A percentile compares a stretch with the other conserved stretches of the same genome.
phyloP scores from a whole-genome alignment of 2,113 vertebrate species.

The Ammodytes dubius region DNA sequence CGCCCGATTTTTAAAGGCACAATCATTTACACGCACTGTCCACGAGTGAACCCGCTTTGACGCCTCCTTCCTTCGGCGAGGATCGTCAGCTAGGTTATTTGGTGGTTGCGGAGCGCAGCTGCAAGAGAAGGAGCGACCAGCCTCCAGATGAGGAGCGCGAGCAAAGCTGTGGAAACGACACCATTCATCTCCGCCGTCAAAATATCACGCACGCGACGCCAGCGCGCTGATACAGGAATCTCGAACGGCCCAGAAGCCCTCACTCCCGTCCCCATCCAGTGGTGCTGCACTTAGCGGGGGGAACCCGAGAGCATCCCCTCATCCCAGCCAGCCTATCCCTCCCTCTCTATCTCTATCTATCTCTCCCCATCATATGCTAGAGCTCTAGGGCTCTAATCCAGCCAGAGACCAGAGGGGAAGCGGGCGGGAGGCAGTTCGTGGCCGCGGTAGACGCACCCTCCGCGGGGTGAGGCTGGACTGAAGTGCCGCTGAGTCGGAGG shows the following conservation, averaged over 20 bases:
- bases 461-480: constrained; percentile 67
- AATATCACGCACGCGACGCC: constrained; percentile 37
- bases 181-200: constrained; percentile 17
- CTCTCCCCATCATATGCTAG: constrained; percentile 61
- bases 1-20: constrained; percentile 48
- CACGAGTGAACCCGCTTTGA: constrained; percentile 23
- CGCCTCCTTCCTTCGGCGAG: constrained; percentile 4
- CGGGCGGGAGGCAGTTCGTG: constrained; percentile 65
- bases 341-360: constrained; percentile 47
- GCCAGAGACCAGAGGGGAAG: constrained; percentile 58
- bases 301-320: constrained; percentile 72
- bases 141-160: constrained; percentile 47
- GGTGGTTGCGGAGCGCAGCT: constrained; percentile 30
- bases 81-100: not conserved
- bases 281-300: constrained; percentile 33
- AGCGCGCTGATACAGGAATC: constrained; percentile 39
- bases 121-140: constrained; percentile 5
- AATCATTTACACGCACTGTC: constrained; percentile 22
- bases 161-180: constrained; percentile 17
- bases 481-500: constrained; percentile 77
- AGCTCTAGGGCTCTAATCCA: constrained; percentile 58
- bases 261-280: constrained; percentile 30
- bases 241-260: constrained; percentile 20
- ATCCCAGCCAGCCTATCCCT: constrained; percentile 52
- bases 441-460: constrained; percentile 73